phyloP scores from a whole-genome alignment of 2,113 vertebrate genomes.

The Sprattus sprattus region DNA sequence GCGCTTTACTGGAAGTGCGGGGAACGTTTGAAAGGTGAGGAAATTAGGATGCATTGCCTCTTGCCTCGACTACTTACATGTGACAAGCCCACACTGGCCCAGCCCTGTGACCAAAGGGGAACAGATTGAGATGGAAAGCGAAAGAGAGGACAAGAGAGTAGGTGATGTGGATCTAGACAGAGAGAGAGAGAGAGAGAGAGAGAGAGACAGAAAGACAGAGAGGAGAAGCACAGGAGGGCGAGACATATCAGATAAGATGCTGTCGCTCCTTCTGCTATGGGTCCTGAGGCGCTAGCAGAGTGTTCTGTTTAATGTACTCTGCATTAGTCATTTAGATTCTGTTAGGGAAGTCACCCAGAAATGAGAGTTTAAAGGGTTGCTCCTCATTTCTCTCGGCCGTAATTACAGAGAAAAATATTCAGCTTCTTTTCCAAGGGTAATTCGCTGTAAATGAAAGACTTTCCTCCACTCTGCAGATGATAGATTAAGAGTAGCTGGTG shows the following conservation, averaged over 20 bases:
- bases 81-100: background rate
- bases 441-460: background rate
- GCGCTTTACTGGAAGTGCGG: background rate
- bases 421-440: slow-evolving; percentile 20
- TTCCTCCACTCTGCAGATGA: slow-evolving; percentile 7
- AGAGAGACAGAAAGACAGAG: slow-evolving; percentile 20
- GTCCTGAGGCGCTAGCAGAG: background rate
- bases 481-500: background rate
- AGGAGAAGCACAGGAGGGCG: background rate
- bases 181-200: slow-evolving; percentile 16
- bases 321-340: slow-evolving; percentile 26
- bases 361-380: slow-evolving; percentile 19
- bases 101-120: background rate
- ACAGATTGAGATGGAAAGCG: background rate
- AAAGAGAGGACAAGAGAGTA: background rate
- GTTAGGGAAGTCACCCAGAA: slow-evolving; percentile 31
- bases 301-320: slow-evolving; percentile 27
- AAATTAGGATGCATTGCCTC: slow-evolving; percentile 22
- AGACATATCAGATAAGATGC: background rate
- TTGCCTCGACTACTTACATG: background rate
- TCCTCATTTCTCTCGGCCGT: slow-evolving; percentile 1
- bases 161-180: background rate
- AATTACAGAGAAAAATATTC: slow-evolving; percentile 28
- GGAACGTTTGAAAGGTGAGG: slow-evolving; percentile 22
- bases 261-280: background rate